phyloP scores from a whole-genome alignment of 2,888 invertebrate genomes.

The Bedellia somnulentella region DNA sequence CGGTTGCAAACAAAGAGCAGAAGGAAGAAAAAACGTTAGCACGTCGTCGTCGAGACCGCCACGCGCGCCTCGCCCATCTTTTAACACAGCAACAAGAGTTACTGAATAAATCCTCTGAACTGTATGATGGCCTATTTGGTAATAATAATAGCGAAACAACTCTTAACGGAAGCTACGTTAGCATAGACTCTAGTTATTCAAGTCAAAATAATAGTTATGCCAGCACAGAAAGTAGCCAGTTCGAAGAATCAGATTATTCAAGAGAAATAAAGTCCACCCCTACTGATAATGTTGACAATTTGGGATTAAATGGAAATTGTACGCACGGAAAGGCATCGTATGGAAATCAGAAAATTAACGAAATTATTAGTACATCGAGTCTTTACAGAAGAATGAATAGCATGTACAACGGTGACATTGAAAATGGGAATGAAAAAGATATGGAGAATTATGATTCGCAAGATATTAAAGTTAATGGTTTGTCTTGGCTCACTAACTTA shows the following conservation, averaged over 20 bases:
- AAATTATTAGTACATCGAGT: conserved; percentile 12
- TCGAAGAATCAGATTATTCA: too few species aligned
- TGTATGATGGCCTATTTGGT: conserved; percentile 24
- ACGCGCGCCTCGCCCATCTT: conserved; percentile 82
- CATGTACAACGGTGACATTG: conserved; percentile 13
- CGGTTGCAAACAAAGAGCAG: conserved; percentile 41
- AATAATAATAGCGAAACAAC: conserved; percentile 7
- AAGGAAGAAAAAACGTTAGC: conserved; percentile 82
- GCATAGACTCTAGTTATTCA: conserved; percentile 6
- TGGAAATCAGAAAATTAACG: conserved; percentile 13
- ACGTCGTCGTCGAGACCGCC: conserved; percentile 77
- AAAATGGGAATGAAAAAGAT: conserved; percentile 8
- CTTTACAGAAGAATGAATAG: conserved; percentile 16
- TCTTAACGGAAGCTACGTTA: neutral
- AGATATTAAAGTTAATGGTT: conserved; percentile 47
- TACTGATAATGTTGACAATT: too few species aligned
- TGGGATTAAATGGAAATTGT: conserved; percentile 9
- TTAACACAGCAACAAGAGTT: conserved; percentile 79
- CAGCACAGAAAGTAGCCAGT: too few species aligned
- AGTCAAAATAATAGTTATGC: conserved; percentile 6
- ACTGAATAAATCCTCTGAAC: conserved; percentile 27
- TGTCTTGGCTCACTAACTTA: conserved; percentile 41
- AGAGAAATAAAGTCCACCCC: too few species aligned
- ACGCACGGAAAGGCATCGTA: conserved; percentile 11
- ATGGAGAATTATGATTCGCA: conserved; percentile 23